phyloP scores from a whole-genome alignment of 2,888 invertebrate genomes.

The Amiota mariae region DNA sequence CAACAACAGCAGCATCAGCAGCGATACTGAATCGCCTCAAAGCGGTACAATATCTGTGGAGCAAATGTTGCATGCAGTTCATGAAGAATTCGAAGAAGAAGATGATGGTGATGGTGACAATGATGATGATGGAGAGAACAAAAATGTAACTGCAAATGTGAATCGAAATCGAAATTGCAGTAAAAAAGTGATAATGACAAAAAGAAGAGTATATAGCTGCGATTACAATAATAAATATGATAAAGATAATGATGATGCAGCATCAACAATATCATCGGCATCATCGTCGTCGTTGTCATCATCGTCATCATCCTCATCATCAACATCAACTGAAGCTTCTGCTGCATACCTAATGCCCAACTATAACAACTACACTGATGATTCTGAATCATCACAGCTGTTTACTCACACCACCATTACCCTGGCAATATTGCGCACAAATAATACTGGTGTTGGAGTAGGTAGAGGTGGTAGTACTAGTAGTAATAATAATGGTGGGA shows the following conservation, averaged over 20 bases:
- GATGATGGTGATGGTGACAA: slow-evolving; percentile 44
- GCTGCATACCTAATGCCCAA: background rate
- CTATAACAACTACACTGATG: slow-evolving; percentile 18
- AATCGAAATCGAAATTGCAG: slow-evolving; percentile 24
- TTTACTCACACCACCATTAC: slow-evolving; percentile 6
- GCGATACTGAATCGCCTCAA: slow-evolving; percentile 36
- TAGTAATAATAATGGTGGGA: background rate
- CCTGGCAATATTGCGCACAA: background rate
- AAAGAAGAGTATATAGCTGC: background rate
- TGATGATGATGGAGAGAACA: slow-evolving; percentile 20
- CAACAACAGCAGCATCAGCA: slow-evolving; percentile 30
- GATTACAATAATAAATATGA: background rate
- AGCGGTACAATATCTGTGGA: slow-evolving; percentile 58
- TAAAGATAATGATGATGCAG: slow-evolving; percentile 7
- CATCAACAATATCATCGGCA: slow-evolving; percentile 4
- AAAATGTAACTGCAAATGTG: slow-evolving; percentile 30
- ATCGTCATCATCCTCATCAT: slow-evolving; percentile 7
- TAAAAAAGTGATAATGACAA: slow-evolving; percentile 24
- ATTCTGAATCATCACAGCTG: slow-evolving; percentile 25
- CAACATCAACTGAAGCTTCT: slow-evolving; percentile 33
- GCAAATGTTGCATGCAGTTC: slow-evolving; percentile 63
- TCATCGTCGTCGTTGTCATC: slow-evolving; percentile 7
- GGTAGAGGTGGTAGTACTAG: slow-evolving; percentile 35
- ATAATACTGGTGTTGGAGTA: slow-evolving; percentile 29
- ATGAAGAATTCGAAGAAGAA: slow-evolving; percentile 62